Percentiles rank a stretch among this genome's conserved stretches.
Conservation (phyloP, 2,888 invertebrate genomes). For the Therioaphis trifolii region DNA sequence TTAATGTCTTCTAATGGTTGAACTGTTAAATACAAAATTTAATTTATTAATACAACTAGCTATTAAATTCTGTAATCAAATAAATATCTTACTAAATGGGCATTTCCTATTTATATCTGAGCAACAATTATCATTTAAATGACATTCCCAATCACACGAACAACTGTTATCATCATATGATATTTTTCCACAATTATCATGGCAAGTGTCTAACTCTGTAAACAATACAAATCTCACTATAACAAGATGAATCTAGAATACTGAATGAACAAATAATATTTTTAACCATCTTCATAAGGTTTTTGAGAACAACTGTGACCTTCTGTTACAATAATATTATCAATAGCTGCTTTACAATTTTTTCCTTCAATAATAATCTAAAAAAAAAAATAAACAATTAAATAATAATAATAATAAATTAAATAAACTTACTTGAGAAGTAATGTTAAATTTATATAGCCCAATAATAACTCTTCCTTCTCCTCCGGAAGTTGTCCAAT, state of each 20-base stretch:
- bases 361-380: slow-evolving; percentile 84
- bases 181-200: slow-evolving; percentile 45
- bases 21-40: slow-evolving; percentile 1
- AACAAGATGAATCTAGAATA: neutral
- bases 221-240: neutral
- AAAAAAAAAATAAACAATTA: slow-evolving; percentile 64
- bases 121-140: slow-evolving; percentile 35
- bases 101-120: slow-evolving; percentile 21
- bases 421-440: slow-evolving; percentile 13
- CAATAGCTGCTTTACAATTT: slow-evolving; percentile 83
- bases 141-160: slow-evolving; percentile 52
- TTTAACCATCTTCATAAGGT: slow-evolving; percentile 30
- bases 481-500: slow-evolving; percentile 25
- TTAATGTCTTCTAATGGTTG: slow-evolving; percentile 3
- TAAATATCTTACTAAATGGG: slow-evolving; percentile 35
- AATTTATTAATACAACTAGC: neutral
- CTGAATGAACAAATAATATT: neutral
- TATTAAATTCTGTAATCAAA: neutral
- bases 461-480: slow-evolving; percentile 53
- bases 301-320: slow-evolving; percentile 72
- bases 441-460: neutral
- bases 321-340: slow-evolving; percentile 79
- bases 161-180: neutral
- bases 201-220: slow-evolving; percentile 1
- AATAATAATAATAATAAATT: neutral